Percentiles rank a stretch among this genome's conserved stretches.
These are phyloP conservation scores for Drosophila pseudoobscura DNA, from an alignment of 1,140 invertebrate genomes.

Conservation along the genomic window DNA sequence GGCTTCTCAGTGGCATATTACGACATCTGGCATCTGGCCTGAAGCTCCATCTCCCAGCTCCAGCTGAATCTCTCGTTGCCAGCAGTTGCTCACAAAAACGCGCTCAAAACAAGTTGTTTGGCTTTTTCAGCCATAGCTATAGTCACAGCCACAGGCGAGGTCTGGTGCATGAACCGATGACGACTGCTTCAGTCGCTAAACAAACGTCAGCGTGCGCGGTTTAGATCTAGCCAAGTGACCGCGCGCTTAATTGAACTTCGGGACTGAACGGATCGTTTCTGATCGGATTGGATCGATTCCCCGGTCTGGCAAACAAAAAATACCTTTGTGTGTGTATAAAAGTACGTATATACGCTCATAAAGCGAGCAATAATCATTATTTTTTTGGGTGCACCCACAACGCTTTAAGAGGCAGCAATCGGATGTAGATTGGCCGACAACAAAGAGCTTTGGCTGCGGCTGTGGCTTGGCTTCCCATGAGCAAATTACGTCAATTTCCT, in stretches of 20 bases:
- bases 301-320: slow-evolving; percentile 11
- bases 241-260: slow-evolving; percentile 3
- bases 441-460: slow-evolving; percentile 2
- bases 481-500: slow-evolving; percentile 39
- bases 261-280: slow-evolving; percentile 5
- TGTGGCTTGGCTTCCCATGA: neutral
- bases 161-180: slow-evolving; percentile 43
- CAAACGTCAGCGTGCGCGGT: slow-evolving; percentile 68
- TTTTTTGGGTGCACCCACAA: slow-evolving; percentile 40
- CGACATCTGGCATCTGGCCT: slow-evolving; percentile 26
- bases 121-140: slow-evolving; percentile 4
- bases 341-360: neutral
- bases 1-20: slow-evolving; percentile 30
- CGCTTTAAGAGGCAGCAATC: slow-evolving; percentile 18
- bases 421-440: slow-evolving; percentile 2
- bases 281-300: slow-evolving; percentile 21
- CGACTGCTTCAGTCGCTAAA: slow-evolving; percentile 60
- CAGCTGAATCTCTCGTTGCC: slow-evolving; percentile 29
- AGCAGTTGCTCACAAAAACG: slow-evolving; percentile 12
- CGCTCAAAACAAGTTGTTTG: slow-evolving; percentile 49
- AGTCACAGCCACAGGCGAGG: slow-evolving; percentile 1
- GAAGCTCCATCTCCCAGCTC: slow-evolving; percentile 4
- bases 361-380: slow-evolving; percentile 9
- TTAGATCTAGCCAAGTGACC: slow-evolving; percentile 36
- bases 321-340: slow-evolving; percentile 34